phyloP scores from a whole-genome alignment of 2,113 vertebrate genomes.

The Prinia subflava region DNA sequence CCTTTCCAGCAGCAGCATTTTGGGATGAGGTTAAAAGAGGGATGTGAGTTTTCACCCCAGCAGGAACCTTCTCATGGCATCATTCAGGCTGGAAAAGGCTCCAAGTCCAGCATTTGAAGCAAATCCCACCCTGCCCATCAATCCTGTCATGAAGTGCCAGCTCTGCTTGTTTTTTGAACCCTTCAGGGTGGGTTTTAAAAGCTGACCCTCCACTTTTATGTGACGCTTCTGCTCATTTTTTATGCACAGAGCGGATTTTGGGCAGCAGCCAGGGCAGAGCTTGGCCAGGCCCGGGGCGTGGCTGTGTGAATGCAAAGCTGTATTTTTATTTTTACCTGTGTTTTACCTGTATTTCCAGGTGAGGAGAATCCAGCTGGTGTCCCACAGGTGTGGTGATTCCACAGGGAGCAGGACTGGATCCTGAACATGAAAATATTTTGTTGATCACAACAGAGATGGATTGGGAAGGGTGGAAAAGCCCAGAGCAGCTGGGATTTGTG shows the following conservation, averaged over 20 bases:
- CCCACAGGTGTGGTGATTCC: accelerated
- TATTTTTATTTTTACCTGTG: background rate
- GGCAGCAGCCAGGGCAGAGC: background rate
- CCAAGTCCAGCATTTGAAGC: background rate
- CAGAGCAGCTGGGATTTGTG: too few relatives aligned
- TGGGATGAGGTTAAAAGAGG: background rate
- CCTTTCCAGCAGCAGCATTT: background rate
- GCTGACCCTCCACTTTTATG: background rate
- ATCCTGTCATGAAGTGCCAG: background rate
- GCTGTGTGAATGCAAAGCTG: accelerated
- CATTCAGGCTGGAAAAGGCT: background rate
- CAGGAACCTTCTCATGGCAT: background rate
- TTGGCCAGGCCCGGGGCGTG: background rate
- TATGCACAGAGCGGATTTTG: accelerated
- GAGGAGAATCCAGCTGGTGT: background rate
- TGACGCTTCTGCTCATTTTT: background rate
- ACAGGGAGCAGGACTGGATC: background rate
- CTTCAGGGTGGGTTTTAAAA: background rate
- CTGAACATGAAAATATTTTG: background rate
- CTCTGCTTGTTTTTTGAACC: background rate
- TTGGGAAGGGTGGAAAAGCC: background rate
- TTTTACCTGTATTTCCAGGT: too few relatives aligned
- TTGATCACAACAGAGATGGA: background rate
- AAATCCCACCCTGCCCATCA: background rate
- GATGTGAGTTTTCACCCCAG: background rate